Conservation (phyloP, 2,113 vertebrate genomes). For the Seriola quinqueradiata region DNA sequence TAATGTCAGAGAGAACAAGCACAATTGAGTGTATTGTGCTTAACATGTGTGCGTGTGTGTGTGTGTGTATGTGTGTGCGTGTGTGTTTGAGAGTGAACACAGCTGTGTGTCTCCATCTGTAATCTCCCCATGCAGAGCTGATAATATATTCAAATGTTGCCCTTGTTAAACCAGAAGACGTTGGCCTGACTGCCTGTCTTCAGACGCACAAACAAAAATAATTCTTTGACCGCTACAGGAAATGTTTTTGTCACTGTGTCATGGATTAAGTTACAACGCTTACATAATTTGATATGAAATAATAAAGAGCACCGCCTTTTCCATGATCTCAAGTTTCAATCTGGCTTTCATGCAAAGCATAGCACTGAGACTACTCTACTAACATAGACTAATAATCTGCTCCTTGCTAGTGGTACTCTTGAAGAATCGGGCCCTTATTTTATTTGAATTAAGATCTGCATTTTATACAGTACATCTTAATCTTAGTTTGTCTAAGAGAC, state of each 20-base stretch:
- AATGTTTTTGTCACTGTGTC: constrained; percentile 12
- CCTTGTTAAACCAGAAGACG: constrained; percentile 24
- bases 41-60: constrained; percentile 9
- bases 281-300: background rate
- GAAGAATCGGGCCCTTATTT: too few species aligned
- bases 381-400: background rate
- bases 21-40: constrained; percentile 51
- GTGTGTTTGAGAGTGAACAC: constrained; percentile 54
- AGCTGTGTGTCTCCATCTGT: constrained; percentile 57
- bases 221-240: background rate
- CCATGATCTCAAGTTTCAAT: background rate
- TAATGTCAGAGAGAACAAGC: constrained; percentile 23
- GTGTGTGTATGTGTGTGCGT: constrained; percentile 53
- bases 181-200: constrained; percentile 22
- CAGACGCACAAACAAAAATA: background rate
- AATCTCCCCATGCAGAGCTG: constrained; percentile 50
- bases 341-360: background rate
- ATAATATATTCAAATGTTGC: constrained; percentile 50
- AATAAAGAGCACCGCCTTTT: background rate
- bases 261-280: constrained; percentile 5
- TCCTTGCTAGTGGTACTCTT: too few species aligned
- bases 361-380: background rate
- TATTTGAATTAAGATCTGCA: too few species aligned
- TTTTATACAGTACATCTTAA: too few species aligned
- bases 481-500: too few species aligned